Base-by-base conservation (phyloP, 2,888 invertebrate genomes). In the Mythimna pallens region DNA sequence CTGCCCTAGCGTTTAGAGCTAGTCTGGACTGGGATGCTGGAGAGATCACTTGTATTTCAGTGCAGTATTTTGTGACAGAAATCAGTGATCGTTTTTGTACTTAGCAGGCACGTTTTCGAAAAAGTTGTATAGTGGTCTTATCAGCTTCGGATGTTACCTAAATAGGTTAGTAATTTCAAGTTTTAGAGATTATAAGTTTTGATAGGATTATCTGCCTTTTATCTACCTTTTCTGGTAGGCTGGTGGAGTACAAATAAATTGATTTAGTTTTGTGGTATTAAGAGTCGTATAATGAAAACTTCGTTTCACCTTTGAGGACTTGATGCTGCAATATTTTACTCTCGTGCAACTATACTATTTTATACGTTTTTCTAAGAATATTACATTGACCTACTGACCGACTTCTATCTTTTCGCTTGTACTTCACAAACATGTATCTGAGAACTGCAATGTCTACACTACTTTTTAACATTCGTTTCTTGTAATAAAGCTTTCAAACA, bases 351-450 rank as follows among this genome's bases (percentile, higher is more conserved):
- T 36, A 36, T 36, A 36, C 36, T 36, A n/a, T 55, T 73, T 43
- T 36, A 25, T 17, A 34, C 14, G 10, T 55, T 40, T 12, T 22
- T 50, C 30, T 30, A 12, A 9, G 9, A 34, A 14, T 66, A 36
- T 55, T 30, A 55, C 25, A 47, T 50, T 54, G 62, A 34, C 76
- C 66, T 76, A 76, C 40, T 73, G 52, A 76, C 58, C 68, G 58
- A 73, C n/a, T 58, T 67, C 34, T n/a, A 22, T n/a, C 47, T 72
- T 36, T 57, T 30, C 17, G 36, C 20, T 25, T 20, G 20, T 52
- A 52, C 55, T 75, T 34, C 34, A 58, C 7, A 25, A 65, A 40
- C 50, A 36, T 17, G n/a, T 75, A 20, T 36, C 36, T 75, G n/a
- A 25, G n/a, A 25, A 47, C 36, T 47, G 17, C 25, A 57, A 55